Conservation (phyloP, 2,797 vertebrate genomes). For the Liasis olivaceus region DNA sequence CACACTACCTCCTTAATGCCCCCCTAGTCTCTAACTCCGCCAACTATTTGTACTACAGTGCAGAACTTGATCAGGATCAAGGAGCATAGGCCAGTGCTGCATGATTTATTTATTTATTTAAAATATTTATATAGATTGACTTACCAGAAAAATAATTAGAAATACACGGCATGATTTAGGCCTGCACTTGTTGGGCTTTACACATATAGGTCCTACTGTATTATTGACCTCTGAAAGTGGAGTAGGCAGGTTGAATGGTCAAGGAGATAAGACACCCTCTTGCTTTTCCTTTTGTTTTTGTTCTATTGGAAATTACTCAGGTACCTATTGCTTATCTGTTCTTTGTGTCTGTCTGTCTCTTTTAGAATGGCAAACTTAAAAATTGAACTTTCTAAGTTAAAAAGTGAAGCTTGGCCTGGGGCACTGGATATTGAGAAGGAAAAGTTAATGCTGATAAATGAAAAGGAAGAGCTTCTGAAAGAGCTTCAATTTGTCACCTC, state of each 20-base stretch:
- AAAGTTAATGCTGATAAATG: conserved; percentile 80
- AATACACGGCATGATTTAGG: background rate
- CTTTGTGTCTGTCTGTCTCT: conserved; percentile 27
- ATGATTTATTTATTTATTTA: background rate
- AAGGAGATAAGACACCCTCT: background rate
- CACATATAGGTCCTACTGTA: background rate
- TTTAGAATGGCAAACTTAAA: conserved; percentile 84
- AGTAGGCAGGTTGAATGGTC: background rate
- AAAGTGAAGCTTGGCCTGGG: conserved; percentile 81
- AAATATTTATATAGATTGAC: background rate
- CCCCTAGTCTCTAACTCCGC: background rate
- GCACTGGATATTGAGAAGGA: conserved; percentile 81
- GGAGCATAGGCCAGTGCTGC: background rate
- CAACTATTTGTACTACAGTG: background rate
- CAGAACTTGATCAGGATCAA: background rate
- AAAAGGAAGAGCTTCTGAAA: conserved; percentile 85
- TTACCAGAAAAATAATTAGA: background rate
- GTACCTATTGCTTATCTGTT: background rate
- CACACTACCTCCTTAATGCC: background rate
- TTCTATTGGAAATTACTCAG: conserved; percentile 1
- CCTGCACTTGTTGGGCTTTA: background rate
- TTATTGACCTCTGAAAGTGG: background rate
- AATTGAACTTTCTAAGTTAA: conserved; percentile 83
- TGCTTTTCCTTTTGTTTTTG: background rate
- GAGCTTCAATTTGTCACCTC: conserved; percentile 83